Evolutionary conservation across 2,888 invertebrate genomes (phyloP).

Genomic region (Agrochola circellaris): DNA sequence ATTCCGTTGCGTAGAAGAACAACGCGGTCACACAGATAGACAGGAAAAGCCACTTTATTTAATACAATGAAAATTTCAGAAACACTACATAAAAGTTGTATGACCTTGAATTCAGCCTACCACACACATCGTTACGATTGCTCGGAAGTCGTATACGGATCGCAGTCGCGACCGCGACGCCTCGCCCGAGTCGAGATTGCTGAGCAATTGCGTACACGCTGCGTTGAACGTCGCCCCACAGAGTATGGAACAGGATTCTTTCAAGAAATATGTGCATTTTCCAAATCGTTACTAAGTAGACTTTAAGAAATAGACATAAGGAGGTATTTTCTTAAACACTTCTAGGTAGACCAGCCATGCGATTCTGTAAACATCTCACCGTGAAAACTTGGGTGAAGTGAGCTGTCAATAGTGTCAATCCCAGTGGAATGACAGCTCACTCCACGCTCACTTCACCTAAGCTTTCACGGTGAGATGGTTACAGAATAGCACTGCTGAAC

Average conservation of each 20-base stretch:
- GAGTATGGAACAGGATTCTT: conserved; percentile 56
- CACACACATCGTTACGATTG: not conserved
- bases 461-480: too few species aligned
- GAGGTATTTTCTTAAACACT: not conserved
- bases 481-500: too few species aligned
- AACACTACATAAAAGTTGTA: not conserved
- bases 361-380: too few species aligned
- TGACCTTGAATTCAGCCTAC: conserved; percentile 23
- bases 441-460: too few species aligned
- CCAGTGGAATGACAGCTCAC: too few species aligned
- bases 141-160: conserved; percentile 36
- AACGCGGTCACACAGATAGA: too few species aligned
- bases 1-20: too few species aligned
- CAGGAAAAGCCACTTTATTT: too few species aligned
- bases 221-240: conserved; percentile 64
- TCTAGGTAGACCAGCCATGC: not conserved
- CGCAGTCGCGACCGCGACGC: conserved; percentile 54
- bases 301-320: too few species aligned
- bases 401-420: too few species aligned
- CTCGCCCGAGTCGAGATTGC: conserved; percentile 39
- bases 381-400: too few species aligned
- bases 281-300: too few species aligned
- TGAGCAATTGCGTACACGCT: conserved; percentile 75
- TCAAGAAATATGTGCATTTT: not conserved
- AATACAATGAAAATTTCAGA: not conserved